A percentile compares a stretch with the other conserved stretches of the same genome.
Conservation (phyloP, 1,140 invertebrate genomes). For the Venturia canescens region DNA sequence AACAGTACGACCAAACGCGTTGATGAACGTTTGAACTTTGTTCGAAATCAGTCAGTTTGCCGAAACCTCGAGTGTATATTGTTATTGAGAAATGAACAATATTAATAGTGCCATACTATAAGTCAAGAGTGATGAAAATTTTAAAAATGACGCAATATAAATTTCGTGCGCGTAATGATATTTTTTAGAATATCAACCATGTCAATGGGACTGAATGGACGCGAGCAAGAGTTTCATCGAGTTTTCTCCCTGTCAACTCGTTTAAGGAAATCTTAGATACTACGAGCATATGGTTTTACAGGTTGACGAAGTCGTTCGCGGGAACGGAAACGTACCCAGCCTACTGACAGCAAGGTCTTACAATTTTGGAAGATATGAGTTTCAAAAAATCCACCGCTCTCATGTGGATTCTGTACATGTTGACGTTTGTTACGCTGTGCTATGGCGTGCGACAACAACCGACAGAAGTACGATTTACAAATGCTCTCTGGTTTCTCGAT, state of each 20-base stretch:
- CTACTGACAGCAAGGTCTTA: neutral
- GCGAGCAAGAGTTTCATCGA: neutral
- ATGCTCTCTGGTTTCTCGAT: neutral
- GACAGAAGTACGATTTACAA: neutral
- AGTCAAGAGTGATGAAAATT: neutral
- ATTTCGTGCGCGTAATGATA: constrained; percentile 4
- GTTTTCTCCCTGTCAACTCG: neutral
- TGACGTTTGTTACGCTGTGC: neutral
- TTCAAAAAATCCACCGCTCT: neutral
- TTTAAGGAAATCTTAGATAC: neutral
- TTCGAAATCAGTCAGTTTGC: neutral
- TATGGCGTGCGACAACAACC: neutral
- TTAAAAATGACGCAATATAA: constrained; percentile 28
- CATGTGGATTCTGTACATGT: neutral
- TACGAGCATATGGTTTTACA: constrained; percentile 16
- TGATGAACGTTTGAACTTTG: neutral
- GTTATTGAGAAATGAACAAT: neutral
- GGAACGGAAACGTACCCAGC: neutral
- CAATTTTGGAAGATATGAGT: neutral
- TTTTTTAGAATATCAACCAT: neutral
- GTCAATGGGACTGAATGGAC: neutral
- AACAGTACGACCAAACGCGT: neutral
- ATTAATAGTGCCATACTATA: neutral
- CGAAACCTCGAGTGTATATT: neutral
- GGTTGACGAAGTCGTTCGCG: neutral